Base-by-base conservation (phyloP, 1,140 invertebrate species). In the Intoshia linei region DNA sequence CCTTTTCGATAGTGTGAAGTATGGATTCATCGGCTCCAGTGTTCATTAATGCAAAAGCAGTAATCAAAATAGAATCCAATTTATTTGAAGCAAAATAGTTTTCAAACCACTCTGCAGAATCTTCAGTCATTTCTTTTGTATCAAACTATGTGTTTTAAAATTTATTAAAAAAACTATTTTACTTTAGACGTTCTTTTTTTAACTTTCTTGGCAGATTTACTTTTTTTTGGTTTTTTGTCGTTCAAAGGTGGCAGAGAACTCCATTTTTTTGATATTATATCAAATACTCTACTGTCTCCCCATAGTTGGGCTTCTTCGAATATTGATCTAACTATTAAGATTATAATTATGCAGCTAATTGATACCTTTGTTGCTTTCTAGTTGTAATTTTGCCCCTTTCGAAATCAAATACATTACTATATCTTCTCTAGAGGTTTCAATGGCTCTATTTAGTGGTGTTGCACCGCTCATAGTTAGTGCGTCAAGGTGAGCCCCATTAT, bases 361-460 rank as follows among this genome's bases (percentile, higher is more conserved):
- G 22, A 32, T 41, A 57, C 55, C 53, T 47, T 53, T 56, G 32
- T 43, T 51, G 30, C 52, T 57, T 43, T 57, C 54, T 11, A 49
- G 51, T 42, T 49, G 48, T n/a, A 58, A 30, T 42, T 48, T 58
- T 18, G 48, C 54, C 7, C 56, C 56, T 23, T 45, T 47, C 4
- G 47, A 37, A 17, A 60, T 50, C 2, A 59, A 44, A 34, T 42
- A 54, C 25, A 54, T 43, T 0, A 59, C 56, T n/a, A 57, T 44
- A 22, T 46, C 39, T 20, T 53, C 45, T 14, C 45, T 44, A 7
- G 54, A 57, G 31, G 50, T 53, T 41, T 60, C 55, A 34, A 60
- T 57, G 21, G 57, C 57, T 36, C 56, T 40, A 18, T 50, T 56
- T 13, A 60, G 44, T 15, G 56, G 54, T 22, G 56, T 58, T 14